These are phyloP conservation scores for Oreocharis arfaki DNA, from an alignment of 2,113 vertebrate species.

Conservation along the genomic window DNA sequence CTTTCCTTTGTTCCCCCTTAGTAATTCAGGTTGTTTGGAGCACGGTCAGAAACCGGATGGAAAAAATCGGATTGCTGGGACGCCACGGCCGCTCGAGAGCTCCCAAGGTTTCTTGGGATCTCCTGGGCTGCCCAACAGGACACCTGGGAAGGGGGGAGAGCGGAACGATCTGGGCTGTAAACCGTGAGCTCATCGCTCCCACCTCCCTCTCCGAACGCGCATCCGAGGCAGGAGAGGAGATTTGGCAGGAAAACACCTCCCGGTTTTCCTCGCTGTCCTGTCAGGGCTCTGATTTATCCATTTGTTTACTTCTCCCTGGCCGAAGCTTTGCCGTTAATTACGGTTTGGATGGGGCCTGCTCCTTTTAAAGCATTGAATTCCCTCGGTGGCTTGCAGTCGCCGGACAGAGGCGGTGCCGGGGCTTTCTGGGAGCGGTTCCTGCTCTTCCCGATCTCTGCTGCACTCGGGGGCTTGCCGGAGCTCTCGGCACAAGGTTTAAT, in stretches of 20 bases:
- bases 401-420: not conserved
- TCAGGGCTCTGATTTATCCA: conserved; percentile 44
- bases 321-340: conserved; percentile 29
- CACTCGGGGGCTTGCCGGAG: not conserved
- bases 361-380: not conserved
- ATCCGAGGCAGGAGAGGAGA: not conserved
- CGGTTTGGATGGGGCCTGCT: conserved; percentile 28
- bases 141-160: not conserved
- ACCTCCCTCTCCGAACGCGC: not conserved
- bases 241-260: conserved; percentile 2
- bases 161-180: not conserved
- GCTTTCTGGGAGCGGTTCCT: not conserved
- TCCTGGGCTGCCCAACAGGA: not conserved
- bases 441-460: not conserved
- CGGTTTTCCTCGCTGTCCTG: not conserved
- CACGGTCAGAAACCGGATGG: not conserved
- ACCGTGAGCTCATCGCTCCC: not conserved
- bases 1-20: not conserved
- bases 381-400: not conserved
- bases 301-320: conserved; percentile 49
- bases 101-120: not conserved
- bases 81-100: not conserved
- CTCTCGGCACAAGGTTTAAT: not conserved
- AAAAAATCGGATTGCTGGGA: not conserved
- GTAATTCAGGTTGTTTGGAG: not conserved